These are phyloP conservation scores for Malachius bipustulatus DNA, from an alignment of 2,888 invertebrate genomes.

Conservation along the genomic window DNA sequence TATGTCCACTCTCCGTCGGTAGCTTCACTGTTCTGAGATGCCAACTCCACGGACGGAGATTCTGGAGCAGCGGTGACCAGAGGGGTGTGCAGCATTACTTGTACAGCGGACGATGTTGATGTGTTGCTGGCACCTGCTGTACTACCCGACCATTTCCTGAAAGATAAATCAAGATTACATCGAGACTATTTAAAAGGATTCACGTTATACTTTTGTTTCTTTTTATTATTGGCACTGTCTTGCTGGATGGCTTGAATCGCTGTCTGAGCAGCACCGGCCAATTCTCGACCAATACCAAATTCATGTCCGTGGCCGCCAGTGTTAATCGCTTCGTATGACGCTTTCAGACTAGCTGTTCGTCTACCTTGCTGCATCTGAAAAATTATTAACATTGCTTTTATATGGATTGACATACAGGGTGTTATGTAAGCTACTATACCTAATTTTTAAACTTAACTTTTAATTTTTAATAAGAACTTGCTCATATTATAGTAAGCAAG, in stretches of 20 bases:
- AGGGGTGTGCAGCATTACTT: slow-evolving; percentile 30
- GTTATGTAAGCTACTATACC: too few species aligned
- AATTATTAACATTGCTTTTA: slow-evolving; percentile 13
- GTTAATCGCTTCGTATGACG: slow-evolving; percentile 84
- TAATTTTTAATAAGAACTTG: too few species aligned
- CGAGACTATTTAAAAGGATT: neutral
- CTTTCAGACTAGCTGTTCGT: slow-evolving; percentile 85
- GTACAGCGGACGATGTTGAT: slow-evolving; percentile 32
- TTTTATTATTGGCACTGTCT: slow-evolving; percentile 45
- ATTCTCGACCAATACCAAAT: slow-evolving; percentile 56
- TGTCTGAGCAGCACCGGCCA: slow-evolving; percentile 61
- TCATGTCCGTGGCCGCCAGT: slow-evolving; percentile 51
- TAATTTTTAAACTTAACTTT: too few species aligned
- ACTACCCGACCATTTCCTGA: slow-evolving; percentile 30
- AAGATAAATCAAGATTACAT: slow-evolving; percentile 10
- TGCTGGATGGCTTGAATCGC: slow-evolving; percentile 56
- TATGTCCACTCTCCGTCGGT: slow-evolving; percentile 79
- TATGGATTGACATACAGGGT: too few species aligned
- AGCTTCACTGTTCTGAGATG: slow-evolving; percentile 43
- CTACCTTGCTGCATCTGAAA: slow-evolving; percentile 83
- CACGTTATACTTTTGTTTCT: slow-evolving; percentile 46
- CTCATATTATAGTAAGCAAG: too few species aligned
- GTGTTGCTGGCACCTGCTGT: slow-evolving; percentile 23
- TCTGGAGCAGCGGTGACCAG: slow-evolving; percentile 30
- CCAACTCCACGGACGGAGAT: slow-evolving; percentile 35